These are phyloP conservation scores for Trachelus stipa DNA, from an alignment of 2,888 invertebrate species.

Conservation along the genomic window DNA sequence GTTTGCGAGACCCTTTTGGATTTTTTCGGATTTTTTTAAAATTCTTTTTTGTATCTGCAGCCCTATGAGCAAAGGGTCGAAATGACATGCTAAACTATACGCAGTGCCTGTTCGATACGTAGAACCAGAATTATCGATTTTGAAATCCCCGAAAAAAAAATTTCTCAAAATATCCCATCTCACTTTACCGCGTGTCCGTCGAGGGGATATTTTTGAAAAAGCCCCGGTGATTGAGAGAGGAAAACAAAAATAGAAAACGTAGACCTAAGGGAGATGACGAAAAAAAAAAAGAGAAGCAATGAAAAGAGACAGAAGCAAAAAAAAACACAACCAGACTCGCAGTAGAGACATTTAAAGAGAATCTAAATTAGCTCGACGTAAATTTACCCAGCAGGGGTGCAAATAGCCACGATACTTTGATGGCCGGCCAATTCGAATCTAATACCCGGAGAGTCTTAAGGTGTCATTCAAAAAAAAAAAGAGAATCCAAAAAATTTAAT, in stretches of 20 bases:
- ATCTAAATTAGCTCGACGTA: conserved; percentile 35
- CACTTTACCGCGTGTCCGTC: neutral
- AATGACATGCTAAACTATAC: neutral
- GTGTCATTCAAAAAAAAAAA: neutral
- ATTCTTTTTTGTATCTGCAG: neutral
- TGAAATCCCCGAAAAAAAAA: too few relatives aligned
- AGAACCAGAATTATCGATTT: neutral
- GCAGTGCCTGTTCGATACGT: neutral
- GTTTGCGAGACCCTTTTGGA: neutral
- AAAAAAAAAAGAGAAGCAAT: neutral
- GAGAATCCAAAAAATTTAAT: neutral
- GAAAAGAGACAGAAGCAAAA: conserved; percentile 11
- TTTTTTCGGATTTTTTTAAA: neutral
- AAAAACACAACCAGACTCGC: conserved; percentile 1
- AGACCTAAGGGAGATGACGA: conserved; percentile 12
- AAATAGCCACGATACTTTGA: conserved; percentile 31
- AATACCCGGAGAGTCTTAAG: conserved; percentile 17
- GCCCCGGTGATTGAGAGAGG: neutral
- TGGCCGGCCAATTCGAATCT: neutral
- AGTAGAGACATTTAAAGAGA: neutral
- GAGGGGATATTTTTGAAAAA: neutral
- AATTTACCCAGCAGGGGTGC: conserved; percentile 53
- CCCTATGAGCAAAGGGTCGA: too few relatives aligned
- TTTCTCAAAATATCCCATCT: neutral
- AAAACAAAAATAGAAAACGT: conserved; percentile 32